phyloP scores from a whole-genome alignment of 2,888 invertebrate species.

The Kryphioiulus occultus region DNA sequence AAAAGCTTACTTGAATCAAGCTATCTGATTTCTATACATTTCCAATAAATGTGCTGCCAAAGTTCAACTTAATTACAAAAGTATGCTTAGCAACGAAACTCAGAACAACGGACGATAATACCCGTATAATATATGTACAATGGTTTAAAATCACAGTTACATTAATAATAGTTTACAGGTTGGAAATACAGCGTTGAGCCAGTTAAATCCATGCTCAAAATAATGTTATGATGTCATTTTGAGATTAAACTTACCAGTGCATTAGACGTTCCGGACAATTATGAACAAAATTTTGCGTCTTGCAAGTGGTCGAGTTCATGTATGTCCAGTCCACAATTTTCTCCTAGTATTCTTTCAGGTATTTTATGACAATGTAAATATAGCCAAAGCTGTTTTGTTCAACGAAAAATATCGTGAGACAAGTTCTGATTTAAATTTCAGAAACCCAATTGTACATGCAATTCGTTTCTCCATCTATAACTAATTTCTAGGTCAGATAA shows the following conservation, averaged over 20 bases:
- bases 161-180: background rate
- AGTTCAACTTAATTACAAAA: background rate
- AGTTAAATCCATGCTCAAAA: background rate
- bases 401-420: too few species aligned
- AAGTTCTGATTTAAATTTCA: too few species aligned
- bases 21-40: background rate
- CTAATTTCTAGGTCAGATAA: too few species aligned
- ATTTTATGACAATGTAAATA: too few species aligned
- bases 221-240: background rate
- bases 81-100: background rate
- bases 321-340: background rate
- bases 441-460: too few species aligned
- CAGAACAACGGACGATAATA: background rate
- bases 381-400: too few species aligned
- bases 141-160: slow-evolving; percentile 16
- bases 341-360: too few species aligned
- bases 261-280: background rate
- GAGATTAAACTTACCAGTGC: background rate
- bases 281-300: background rate
- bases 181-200: background rate
- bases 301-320: background rate
- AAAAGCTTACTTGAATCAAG: background rate
- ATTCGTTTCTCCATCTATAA: too few species aligned
- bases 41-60: background rate
- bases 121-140: slow-evolving; percentile 1